Base-by-base conservation (phyloP, 2,113 vertebrate genomes). In the Andinoacara biseriatus region DNA sequence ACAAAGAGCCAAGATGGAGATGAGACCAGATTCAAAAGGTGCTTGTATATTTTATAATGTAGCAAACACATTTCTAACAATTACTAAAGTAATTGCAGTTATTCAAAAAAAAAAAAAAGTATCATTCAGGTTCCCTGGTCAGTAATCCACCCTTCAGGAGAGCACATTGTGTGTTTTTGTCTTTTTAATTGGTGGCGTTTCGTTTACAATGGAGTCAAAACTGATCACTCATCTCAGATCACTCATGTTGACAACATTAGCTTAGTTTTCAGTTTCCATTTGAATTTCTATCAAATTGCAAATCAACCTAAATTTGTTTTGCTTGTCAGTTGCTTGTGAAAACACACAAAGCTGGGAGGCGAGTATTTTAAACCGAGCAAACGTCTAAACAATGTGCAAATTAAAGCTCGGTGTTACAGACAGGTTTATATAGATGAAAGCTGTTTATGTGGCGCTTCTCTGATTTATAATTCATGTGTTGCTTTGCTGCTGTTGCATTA, bases 231-330 rank as follows among this genome's bases (percentile, higher is more conserved):
- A 52, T 72, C 65, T 52, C 43, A 52, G 52, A 72, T 72, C 65
- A 72, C 20, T 72, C 65, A 72, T 72, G 65, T 46, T 52, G 24
- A 52, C 26, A 72, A 31, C 43, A 31, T 72, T 72, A 72, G 10
- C 65, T 72, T 43, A 29, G 43, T 72, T 18, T 72, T 72, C 43
- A 31, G 43, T 72, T 72, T 72, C 17, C 2, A 52, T 72, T 72
- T 72, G 65, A 72, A 52, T 72, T 52, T 72, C 26, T 72, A 72
- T 72, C 52, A 52, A 72, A 72, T 31, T 72, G 65, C 26, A 72
- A 14, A 72, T 72, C 65, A 72, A 24, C 18, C 26, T 72, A 52
- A 14, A 72, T 72, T 72, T 52, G 43, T 72, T 72, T 52, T 72
- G 17, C 43, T 72, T 29, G 65, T 72, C 65, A 52, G 40, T 3